Evolutionary conservation across 2,888 invertebrate species (phyloP), one percentile per base, ranked within the genome.

Genomic region (Drosophila eohydei): DNA sequence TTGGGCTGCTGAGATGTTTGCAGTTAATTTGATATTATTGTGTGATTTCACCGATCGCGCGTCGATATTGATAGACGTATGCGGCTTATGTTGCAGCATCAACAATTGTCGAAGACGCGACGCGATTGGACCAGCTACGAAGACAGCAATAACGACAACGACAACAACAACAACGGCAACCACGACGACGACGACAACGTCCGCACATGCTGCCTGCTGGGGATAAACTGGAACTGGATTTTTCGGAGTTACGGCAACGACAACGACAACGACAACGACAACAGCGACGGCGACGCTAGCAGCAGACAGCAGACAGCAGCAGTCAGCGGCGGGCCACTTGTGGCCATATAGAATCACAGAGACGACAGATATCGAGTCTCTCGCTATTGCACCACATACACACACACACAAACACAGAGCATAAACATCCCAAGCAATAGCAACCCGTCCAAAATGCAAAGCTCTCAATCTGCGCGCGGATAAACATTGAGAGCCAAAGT

Each of bases 201-300:
- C 92, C 92, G 91, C 86, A 89, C 92, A 86, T 91, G 91, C 86
- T 90, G 92, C 92, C 92, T 89, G 92, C 91, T 92, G 91, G 91
- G 91, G 92, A 92, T 92, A 91, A 92, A 92, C 92, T 92, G 92
- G 92, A 87, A 87, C 88, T 83, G 87, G 83, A 92, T 92, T 91
- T 84, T 86, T 89, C 85, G 87, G 87, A 87, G 89, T 83, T 83
- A 78, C 85, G 82, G 69, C 81, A 72, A 65, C 67, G 65, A 4
- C 59, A 59, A 43, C 63, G 48, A 40, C 63, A 48, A 26, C 54
- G 9, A 41, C 56, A 5, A 36, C 40, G 64, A 44, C 56, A 52
- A 48, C 44, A 34, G 8, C 57, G 38, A 38, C 62, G 16, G 8
- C 52, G 30, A 55, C 60, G 57, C 40, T n/a, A 38, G 26, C 74